Conservation (phyloP, 2,113 vertebrate genomes). For the Sapajus apella region DNA sequence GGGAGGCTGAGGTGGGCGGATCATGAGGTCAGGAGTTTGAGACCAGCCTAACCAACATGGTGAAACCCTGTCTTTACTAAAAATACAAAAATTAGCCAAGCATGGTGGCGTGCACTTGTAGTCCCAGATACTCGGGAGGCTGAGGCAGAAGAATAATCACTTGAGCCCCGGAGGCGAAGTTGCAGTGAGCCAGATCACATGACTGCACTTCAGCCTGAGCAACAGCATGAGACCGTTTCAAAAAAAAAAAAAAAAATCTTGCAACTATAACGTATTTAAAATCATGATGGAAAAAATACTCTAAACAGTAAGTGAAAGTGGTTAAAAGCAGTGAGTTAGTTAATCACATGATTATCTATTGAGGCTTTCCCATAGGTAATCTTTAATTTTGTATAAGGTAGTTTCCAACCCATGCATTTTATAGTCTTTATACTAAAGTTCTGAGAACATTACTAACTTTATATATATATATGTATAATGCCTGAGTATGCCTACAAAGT, state of each 20-base stretch:
- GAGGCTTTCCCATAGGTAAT: background rate
- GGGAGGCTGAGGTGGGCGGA: too few relatives aligned
- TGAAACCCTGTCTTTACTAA: too few relatives aligned
- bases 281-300: background rate
- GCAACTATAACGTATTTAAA: background rate
- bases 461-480: background rate
- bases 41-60: too few relatives aligned
- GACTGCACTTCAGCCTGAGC: too few relatives aligned
- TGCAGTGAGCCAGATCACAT: too few relatives aligned
- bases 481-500: background rate
- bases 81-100: too few relatives aligned
- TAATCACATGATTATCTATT: background rate
- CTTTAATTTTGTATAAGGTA: background rate
- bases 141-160: too few relatives aligned
- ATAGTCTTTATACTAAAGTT: constrained; percentile 43
- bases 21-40: too few relatives aligned
- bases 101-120: too few relatives aligned
- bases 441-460: background rate
- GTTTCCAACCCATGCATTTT: background rate
- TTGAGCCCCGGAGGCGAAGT: too few relatives aligned
- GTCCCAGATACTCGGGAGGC: too few relatives aligned
- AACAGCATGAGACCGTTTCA: too few relatives aligned
- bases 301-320: background rate
- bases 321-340: background rate
- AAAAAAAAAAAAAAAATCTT: background rate